Percentiles rank a stretch among this genome's conserved stretches.
Evolutionary conservation across 2,113 vertebrate species (phyloP).

Genomic region (Macrotis lagotis): DNA sequence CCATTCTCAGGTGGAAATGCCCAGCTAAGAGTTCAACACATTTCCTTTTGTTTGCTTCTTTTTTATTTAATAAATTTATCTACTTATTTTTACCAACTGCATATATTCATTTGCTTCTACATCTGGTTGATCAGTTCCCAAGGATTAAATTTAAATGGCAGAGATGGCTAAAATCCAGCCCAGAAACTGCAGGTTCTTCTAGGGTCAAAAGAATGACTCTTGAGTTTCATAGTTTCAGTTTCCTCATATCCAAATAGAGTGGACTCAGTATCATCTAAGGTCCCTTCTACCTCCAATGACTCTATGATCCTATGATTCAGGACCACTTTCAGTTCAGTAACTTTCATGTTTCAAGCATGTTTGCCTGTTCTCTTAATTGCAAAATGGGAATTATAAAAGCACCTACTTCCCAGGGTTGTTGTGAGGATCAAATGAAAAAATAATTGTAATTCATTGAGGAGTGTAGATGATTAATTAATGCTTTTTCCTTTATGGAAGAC

Average conservation of each 20-base stretch:
- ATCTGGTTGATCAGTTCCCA: background rate
- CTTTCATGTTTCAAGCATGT: background rate
- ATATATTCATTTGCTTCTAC: background rate
- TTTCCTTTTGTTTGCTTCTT: background rate
- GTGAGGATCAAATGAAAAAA: background rate
- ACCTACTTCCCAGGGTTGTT: background rate
- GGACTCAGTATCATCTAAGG: background rate
- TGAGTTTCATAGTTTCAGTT: background rate
- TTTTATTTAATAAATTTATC: too few species aligned
- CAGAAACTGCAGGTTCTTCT: background rate
- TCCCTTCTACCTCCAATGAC: background rate
- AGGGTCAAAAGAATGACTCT: background rate
- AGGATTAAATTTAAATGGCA: background rate
- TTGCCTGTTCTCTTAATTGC: background rate
- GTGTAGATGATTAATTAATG: background rate
- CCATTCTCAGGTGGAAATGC: constrained; percentile 1
- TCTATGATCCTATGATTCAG: background rate
- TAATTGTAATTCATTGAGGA: background rate
- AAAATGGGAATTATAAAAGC: background rate
- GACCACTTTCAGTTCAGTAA: background rate
- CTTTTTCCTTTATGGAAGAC: background rate
- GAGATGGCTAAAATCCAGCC: background rate
- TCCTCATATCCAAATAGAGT: background rate
- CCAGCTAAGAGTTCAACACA: background rate
- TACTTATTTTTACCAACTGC: too few species aligned